A percentile compares a stretch with the other conserved stretches of the same genome.
phyloP scores from a whole-genome alignment of 2,888 invertebrate species.

The Hemaris fuciformis region DNA sequence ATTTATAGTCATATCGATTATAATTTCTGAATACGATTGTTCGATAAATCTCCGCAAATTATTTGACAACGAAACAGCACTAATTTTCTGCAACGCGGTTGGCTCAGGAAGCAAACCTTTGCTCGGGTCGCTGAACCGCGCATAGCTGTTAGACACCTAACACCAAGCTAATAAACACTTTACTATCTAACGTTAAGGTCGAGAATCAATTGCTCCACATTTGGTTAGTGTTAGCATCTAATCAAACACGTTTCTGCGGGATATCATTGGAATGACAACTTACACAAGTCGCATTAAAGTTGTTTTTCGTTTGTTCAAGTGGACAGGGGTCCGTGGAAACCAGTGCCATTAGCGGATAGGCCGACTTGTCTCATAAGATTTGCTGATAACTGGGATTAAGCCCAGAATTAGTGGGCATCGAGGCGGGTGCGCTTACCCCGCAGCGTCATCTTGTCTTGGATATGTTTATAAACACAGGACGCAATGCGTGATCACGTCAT shows the following conservation, averaged over 20 bases:
- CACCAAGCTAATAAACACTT: slow-evolving; percentile 29
- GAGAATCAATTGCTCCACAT: slow-evolving; percentile 19
- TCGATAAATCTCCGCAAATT: neutral
- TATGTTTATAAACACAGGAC: neutral
- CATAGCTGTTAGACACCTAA: slow-evolving; percentile 45
- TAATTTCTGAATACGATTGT: neutral
- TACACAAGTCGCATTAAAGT: slow-evolving; percentile 24
- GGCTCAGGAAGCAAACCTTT: slow-evolving; percentile 55
- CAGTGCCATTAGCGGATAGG: slow-evolving; percentile 56
- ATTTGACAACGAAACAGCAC: neutral
- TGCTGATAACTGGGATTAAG: slow-evolving; percentile 51
- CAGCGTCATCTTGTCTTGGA: slow-evolving; percentile 9
- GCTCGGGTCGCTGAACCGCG: slow-evolving; percentile 59
- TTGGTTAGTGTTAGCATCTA: slow-evolving; percentile 51
- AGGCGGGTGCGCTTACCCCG: neutral
- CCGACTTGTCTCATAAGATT: slow-evolving; percentile 57
- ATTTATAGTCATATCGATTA: too few relatives aligned
- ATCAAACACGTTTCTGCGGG: slow-evolving; percentile 57
- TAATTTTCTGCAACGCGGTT: neutral
- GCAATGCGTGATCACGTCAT: neutral
- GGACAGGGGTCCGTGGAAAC: slow-evolving; percentile 47
- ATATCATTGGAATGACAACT: slow-evolving; percentile 26
- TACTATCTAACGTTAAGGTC: slow-evolving; percentile 23
- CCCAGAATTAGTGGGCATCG: neutral
- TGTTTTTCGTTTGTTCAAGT: slow-evolving; percentile 24